Conservation (phyloP, 2,113 vertebrate species). For the Theristicus caerulescens region DNA sequence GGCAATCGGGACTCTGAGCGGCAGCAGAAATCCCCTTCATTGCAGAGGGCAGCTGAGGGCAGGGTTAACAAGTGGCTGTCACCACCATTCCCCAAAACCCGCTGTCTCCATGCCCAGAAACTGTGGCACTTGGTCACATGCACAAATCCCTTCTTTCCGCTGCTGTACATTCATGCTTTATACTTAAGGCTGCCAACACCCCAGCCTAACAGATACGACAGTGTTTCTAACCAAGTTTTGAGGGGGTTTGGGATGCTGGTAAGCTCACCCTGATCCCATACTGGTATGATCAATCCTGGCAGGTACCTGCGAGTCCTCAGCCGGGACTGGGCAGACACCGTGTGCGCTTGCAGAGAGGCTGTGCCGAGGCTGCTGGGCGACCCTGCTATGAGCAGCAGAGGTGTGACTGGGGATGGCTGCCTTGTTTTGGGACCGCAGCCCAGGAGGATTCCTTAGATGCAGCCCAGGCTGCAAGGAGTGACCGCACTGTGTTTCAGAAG, state of each 20-base stretch:
- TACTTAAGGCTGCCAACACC: not conserved
- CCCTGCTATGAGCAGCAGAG: not conserved
- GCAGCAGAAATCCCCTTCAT: not conserved
- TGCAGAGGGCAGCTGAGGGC: not conserved
- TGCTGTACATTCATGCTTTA: not conserved
- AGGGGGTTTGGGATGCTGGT: not conserved
- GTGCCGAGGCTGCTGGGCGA: fast-evolving
- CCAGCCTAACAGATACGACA: not conserved
- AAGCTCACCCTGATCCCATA: not conserved
- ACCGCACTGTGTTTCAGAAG: fast-evolving
- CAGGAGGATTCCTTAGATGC: not conserved
- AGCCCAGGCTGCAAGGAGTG: not conserved
- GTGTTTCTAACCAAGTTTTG: not conserved
- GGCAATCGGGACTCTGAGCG: not conserved
- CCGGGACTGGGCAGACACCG: fast-evolving
- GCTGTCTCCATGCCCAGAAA: not conserved
- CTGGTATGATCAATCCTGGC: not conserved
- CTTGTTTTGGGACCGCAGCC: not conserved
- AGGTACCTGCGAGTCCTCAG: not conserved
- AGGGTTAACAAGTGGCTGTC: not conserved
- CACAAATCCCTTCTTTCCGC: not conserved
- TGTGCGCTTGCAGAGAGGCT: not conserved
- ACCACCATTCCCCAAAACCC: not conserved
- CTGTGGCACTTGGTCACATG: fast-evolving
- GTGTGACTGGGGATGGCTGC: fast-evolving